Base-by-base conservation (phyloP, 35 echinoderm and acorn worm genomes). In the Lytechinus pictus region DNA sequence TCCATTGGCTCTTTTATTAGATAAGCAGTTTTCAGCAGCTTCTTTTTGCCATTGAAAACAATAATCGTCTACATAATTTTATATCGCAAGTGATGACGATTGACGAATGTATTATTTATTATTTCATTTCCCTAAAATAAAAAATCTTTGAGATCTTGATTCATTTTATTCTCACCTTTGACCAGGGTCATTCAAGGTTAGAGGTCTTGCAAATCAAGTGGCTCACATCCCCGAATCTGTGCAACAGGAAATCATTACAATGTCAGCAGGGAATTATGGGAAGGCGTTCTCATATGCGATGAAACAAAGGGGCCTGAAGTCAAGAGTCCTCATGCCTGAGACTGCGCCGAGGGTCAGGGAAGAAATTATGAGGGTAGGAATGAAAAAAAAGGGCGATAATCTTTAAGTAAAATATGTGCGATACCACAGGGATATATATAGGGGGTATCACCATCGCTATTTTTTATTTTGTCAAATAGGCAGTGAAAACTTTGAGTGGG, bases 181-280 rank as follows among this genome's bases (percentile, higher is more conserved):
- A 54, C 57, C 55, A 99, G 98, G 98, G 86, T 99, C 98, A 28
- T 99, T 99, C 92, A 99, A 99, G 94, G 94, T 97, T 0, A 57
- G 96, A 94, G 98, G 98, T 9, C 91, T 99, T 58, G 94, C 96
- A 66, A 97, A 99, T 95, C 98, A 99, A 87, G 86, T 99, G 54
- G 94, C 57, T 54, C 94, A 97, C 87, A 86, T 99, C 52, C 98
- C 98, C 56, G 12, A 94, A 57, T 24, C 56, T 24, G 98, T 97
- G 16, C 92, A 95, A 53, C 87, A 95, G 79, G 86, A 95, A 57
- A 9, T 97, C 14, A 96, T 99, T 52, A 99, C 98, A 57, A 97
- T 99, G 96, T 99, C 98, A 66, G 96, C 96, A 52, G 98, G 98
- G 5, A 99, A 99, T 95, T 99, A 99, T 95, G 98, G 98, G 57